Evolutionary conservation across 30 jellyfish, hydroid and myxozoan species (phyloP).

Genomic region (Pelagia noctiluca): DNA sequence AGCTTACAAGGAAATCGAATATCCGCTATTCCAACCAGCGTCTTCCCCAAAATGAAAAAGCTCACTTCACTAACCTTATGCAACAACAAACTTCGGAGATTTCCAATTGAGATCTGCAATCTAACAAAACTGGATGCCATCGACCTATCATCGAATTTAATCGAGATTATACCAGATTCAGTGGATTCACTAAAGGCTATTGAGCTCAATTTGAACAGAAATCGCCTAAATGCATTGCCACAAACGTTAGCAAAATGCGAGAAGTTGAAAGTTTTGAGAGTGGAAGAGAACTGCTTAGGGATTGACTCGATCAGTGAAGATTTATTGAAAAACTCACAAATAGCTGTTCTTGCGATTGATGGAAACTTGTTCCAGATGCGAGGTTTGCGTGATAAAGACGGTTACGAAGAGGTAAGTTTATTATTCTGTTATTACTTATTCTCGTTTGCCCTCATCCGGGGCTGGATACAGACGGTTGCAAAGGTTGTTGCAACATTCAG

Average conservation of each 20-base stretch:
- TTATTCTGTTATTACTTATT: not conserved
- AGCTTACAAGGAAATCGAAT: conserved; percentile 67
- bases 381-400: conserved; percentile 87
- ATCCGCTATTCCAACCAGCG: conserved; percentile 32
- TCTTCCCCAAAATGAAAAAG: conserved; percentile 69
- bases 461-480: too few species aligned
- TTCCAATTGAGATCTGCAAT: conserved; percentile 79
- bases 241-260: conserved; percentile 69
- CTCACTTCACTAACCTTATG: conserved; percentile 75
- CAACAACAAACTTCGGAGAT: conserved; percentile 58
- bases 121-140: conserved; percentile 91
- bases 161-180: conserved; percentile 72
- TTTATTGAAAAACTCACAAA: conserved; percentile 72
- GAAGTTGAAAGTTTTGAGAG: conserved; percentile 87
- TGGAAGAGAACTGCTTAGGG: conserved; percentile 88
- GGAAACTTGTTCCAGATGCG: conserved; percentile 89
- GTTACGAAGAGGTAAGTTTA: conserved; percentile 86
- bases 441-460: not conserved
- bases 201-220: conserved; percentile 85
- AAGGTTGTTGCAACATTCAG: too few species aligned
- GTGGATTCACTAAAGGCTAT: conserved; percentile 71
- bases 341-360: conserved; percentile 83
- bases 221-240: conserved; percentile 69
- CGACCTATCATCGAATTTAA: conserved; percentile 74
- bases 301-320: conserved; percentile 79